Conservation (phyloP, 64 coral and sea anemone species). For the Acropora yongei region DNA sequence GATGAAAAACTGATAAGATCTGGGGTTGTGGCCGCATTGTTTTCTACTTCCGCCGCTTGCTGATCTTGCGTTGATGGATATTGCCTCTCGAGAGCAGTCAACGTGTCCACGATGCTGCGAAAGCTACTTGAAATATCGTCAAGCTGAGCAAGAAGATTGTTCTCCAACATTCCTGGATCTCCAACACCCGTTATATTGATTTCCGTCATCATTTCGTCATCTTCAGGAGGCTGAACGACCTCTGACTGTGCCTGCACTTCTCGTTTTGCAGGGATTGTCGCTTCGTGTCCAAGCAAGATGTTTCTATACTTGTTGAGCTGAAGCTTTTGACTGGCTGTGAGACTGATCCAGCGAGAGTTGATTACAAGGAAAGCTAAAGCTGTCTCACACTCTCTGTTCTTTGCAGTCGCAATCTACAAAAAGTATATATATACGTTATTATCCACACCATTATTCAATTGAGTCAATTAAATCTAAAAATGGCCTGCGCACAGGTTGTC, state of each 20-base stretch:
- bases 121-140: conserved; percentile 92
- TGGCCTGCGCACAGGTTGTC: too few relatives aligned
- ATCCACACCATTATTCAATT: too few relatives aligned
- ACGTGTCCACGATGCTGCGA: conserved; percentile 78
- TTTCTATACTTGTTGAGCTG: conserved; percentile 68
- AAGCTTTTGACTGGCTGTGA: conserved; percentile 44
- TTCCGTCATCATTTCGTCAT: conserved; percentile 67
- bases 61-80: background rate
- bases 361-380: conserved; percentile 80
- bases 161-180: conserved; percentile 64
- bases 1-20: conserved; percentile 12
- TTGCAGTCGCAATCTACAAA: conserved; percentile 69
- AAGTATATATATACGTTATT: background rate
- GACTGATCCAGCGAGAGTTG: conserved; percentile 83
- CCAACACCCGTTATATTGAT: conserved; percentile 79
- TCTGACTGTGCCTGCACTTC: conserved; percentile 17
- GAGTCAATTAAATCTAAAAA: too few relatives aligned
- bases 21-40: background rate
- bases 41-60: background rate
- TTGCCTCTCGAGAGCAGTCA: conserved; percentile 65
- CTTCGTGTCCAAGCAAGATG: conserved; percentile 54
- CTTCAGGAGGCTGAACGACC: background rate
- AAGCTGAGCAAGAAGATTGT: conserved; percentile 79
- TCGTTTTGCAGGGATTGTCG: background rate
- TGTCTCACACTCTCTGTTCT: conserved; percentile 72